Evolutionary conservation across 1,140 invertebrate species (phyloP), one percentile per base, ranked within the genome.

Genomic region (Archivesica marissinica): DNA sequence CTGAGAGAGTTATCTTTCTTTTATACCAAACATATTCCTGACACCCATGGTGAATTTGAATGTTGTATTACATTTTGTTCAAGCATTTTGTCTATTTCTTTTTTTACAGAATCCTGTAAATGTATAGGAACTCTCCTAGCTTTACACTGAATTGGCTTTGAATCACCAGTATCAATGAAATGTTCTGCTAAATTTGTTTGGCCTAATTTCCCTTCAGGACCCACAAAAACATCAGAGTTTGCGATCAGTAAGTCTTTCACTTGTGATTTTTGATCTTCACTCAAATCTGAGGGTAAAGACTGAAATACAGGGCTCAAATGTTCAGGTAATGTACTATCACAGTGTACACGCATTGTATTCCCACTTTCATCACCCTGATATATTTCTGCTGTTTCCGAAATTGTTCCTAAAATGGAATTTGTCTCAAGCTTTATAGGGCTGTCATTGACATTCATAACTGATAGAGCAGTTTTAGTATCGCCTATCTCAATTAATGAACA

Each of bases 21-120:
- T 20, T 90, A 47, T 1, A 95, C 93, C 9, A 93, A 89, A 9
- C 95, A 94, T 13, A 95, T 86, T 0, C 94, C 94, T 6, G 95
- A 93, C 6, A 93, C 94, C 95, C 94, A 95, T 54, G 94, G 92
- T 15, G 91, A 93, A 86, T 85, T 75, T 59, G 92, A 90, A 70
- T 89, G 89, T 70, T 85, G 72, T 41, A 94, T 92, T 25, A 94
- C 89, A 38, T 92, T 92, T 61, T 92, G 84, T 17, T 86, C 54
- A 30, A 91, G 89, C 66, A 95, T 87, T 33, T 86, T 70, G 23
- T 79, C 74, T n/a, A 87, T n/a, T 50, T 86, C 78, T 38, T 56
- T 74, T 17, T 77, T 50, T 30, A 86, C 72, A 23, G 47, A 17
- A 39, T 47, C 47, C 44, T 61, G 74, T 41, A 52, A 39, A 35